These are phyloP conservation scores for Bombus impatiens DNA, from an alignment of 1,140 invertebrate genomes.

Conservation along the genomic window DNA sequence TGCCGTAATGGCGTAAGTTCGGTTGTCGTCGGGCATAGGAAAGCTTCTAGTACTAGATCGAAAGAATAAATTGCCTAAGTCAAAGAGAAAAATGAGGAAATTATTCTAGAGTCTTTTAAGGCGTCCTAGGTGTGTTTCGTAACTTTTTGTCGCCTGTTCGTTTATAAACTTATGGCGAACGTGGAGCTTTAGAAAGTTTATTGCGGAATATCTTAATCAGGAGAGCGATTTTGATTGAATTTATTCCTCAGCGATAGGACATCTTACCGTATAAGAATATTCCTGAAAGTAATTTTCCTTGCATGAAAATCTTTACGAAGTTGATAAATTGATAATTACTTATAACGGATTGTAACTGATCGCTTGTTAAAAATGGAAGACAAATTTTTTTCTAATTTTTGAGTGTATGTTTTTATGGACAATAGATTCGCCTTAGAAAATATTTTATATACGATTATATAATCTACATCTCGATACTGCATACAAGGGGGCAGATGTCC, in stretches of 20 bases:
- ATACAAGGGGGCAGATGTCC: slow-evolving; percentile 28
- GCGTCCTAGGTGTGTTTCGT: not conserved
- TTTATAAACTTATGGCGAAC: not conserved
- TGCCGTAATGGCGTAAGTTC: slow-evolving; percentile 18
- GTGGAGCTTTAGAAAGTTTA: rapidly evolving
- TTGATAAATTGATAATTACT: too few species aligned
- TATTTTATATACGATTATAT: slow-evolving; percentile 23
- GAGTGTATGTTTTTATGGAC: not conserved
- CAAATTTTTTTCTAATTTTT: too few species aligned
- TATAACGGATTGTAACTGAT: too few species aligned
- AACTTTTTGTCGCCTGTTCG: not conserved
- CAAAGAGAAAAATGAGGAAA: slow-evolving; percentile 64
- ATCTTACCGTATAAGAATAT: too few species aligned
- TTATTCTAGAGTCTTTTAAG: slow-evolving; percentile 57
- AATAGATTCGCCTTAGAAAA: not conserved
- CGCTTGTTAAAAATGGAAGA: too few species aligned
- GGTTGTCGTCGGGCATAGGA: slow-evolving; percentile 31
- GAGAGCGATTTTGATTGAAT: not conserved
- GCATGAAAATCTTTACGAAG: too few species aligned
- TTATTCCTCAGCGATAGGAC: too few species aligned
- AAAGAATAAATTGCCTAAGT: slow-evolving; percentile 66
- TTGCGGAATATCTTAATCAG: not conserved
- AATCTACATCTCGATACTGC: slow-evolving; percentile 29
- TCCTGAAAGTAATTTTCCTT: too few species aligned
- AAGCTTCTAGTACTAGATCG: slow-evolving; percentile 21